Conservation (phyloP, 1,140 invertebrate genomes). For the Leptopilina clavipes region DNA sequence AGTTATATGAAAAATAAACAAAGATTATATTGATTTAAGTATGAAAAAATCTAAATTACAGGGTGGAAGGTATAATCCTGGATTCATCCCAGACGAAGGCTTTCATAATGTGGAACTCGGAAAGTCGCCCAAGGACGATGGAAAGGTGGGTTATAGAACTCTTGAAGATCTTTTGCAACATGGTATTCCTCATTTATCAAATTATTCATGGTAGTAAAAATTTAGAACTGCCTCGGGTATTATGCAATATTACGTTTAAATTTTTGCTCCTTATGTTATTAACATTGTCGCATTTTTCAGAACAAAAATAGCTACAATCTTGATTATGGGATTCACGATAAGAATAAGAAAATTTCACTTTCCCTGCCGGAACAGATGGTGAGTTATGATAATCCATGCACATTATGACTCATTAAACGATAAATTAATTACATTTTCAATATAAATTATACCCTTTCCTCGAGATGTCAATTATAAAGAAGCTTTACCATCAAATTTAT, state of each 20-base stretch:
- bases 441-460: slow-evolving; percentile 21
- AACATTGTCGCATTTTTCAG: background rate
- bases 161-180: slow-evolving; percentile 17
- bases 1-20: background rate
- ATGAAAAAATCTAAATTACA: background rate
- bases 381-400: background rate
- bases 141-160: slow-evolving; percentile 21
- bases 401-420: background rate
- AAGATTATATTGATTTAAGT: background rate
- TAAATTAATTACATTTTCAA: slow-evolving; percentile 12
- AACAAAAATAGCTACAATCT: background rate
- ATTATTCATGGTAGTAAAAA: slow-evolving; percentile 12
- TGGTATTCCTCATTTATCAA: slow-evolving; percentile 8
- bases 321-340: slow-evolving; percentile 31
- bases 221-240: slow-evolving; percentile 5
- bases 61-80: slow-evolving; percentile 25
- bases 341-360: slow-evolving; percentile 27
- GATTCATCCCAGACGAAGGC: slow-evolving; percentile 20
- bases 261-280: background rate
- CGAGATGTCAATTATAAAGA: background rate
- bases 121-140: slow-evolving; percentile 30
- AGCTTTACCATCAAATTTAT: too few relatives aligned
- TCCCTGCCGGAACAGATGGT: slow-evolving; percentile 30
- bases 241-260: background rate
- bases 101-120: slow-evolving; percentile 27